These are phyloP conservation scores for Ia io DNA, from an alignment of 2,113 vertebrate species.

Conservation along the genomic window DNA sequence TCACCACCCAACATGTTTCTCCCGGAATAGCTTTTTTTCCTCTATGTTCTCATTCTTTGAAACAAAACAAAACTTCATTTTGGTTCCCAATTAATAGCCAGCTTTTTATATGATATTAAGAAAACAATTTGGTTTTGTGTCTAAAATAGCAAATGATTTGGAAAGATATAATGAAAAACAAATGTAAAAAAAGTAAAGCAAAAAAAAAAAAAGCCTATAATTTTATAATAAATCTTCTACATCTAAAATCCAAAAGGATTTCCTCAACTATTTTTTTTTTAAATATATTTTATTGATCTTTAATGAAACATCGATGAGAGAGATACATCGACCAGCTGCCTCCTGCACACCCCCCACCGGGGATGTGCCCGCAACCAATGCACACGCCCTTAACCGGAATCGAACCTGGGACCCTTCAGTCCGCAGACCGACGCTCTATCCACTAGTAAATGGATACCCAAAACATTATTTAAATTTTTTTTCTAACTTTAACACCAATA, in stretches of 20 bases:
- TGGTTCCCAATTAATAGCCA: background rate
- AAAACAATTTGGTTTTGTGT: background rate
- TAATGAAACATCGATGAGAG: too few species aligned
- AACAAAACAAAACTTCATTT: background rate
- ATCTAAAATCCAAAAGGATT: background rate
- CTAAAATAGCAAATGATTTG: constrained; percentile 8
- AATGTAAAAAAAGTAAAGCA: background rate
- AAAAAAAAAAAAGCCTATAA: background rate
- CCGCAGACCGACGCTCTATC: too few species aligned
- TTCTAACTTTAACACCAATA: background rate
- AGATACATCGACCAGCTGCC: too few species aligned
- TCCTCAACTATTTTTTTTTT: background rate
- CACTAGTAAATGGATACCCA: background rate
- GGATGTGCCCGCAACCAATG: too few species aligned
- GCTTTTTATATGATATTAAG: background rate
- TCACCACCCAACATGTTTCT: background rate
- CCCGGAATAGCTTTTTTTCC: background rate
- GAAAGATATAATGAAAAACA: background rate
- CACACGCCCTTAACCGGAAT: too few species aligned
- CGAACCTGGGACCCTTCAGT: too few species aligned
- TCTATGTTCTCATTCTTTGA: background rate
- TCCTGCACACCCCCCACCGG: too few species aligned
- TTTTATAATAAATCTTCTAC: background rate
- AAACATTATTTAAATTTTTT: background rate
- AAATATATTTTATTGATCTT: too few species aligned